Evolutionary conservation across 2,888 invertebrate species (phyloP).

Genomic region (Ischnura elegans): DNA sequence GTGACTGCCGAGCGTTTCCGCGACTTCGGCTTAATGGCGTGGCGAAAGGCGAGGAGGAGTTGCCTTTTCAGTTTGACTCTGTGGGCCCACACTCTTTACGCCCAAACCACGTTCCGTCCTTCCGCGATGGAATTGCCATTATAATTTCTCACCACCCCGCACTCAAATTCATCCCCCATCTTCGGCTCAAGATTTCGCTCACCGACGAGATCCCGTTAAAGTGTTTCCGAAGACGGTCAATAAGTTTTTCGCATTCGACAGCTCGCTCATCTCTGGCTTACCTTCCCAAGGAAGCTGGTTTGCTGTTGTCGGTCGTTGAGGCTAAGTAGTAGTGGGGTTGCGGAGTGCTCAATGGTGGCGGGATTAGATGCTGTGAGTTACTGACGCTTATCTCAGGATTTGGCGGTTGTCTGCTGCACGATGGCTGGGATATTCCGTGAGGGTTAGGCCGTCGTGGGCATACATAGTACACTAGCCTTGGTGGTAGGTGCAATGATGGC

Average conservation of each 20-base stretch:
- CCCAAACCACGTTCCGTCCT: neutral
- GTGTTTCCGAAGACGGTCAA: neutral
- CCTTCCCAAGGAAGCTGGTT: neutral
- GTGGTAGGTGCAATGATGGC: neutral
- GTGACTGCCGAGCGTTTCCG: neutral
- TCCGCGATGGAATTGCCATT: neutral
- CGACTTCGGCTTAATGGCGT: neutral
- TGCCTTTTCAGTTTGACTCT: neutral
- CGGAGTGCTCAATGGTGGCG: neutral
- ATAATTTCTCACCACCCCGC: neutral
- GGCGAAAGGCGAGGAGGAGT: neutral
- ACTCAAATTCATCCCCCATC: neutral
- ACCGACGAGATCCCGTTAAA: neutral
- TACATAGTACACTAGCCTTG: neutral
- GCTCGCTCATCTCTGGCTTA: neutral
- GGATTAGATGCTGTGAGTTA: neutral
- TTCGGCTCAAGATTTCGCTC: neutral
- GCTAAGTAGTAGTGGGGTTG: neutral
- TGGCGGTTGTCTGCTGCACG: neutral
- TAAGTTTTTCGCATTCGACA: neutral
- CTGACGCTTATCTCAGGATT: conserved; percentile 18
- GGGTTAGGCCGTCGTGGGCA: neutral
- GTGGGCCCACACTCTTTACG: neutral
- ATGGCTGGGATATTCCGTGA: neutral
- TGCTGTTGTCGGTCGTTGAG: neutral